phyloP scores from a whole-genome alignment of 2,888 invertebrate species.

The Cyrtodaria siliqua region DNA sequence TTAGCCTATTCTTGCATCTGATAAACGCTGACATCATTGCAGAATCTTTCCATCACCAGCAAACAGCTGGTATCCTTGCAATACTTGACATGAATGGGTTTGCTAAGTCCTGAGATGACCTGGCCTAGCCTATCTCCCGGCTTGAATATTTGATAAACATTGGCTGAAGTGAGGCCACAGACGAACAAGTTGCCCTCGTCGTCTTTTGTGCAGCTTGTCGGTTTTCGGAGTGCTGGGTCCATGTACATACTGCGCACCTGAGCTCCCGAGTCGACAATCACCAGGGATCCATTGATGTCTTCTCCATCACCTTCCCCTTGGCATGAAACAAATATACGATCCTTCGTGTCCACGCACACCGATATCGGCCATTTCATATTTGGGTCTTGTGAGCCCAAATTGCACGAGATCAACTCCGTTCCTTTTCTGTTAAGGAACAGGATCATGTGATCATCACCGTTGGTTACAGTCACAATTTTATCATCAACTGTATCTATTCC shows the following conservation, averaged over 20 bases:
- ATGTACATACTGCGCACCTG: constrained; percentile 62
- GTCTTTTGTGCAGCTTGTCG: constrained; percentile 57
- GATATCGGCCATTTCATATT: constrained; percentile 67
- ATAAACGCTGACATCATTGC: constrained; percentile 55
- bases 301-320: constrained; percentile 58
- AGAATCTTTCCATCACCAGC: constrained; percentile 58
- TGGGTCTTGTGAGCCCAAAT: constrained; percentile 58
- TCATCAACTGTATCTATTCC: constrained; percentile 54
- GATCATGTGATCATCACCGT: constrained; percentile 62
- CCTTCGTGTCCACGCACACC: constrained; percentile 58
- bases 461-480: constrained; percentile 61
- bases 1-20: constrained; percentile 57
- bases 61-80: constrained; percentile 41
- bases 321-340: constrained; percentile 57
- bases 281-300: constrained; percentile 55
- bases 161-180: constrained; percentile 60
- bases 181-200: constrained; percentile 55
- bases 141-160: constrained; percentile 49
- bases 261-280: constrained; percentile 50
- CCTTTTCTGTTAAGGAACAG: constrained; percentile 58
- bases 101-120: constrained; percentile 56
- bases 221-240: constrained; percentile 56
- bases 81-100: constrained; percentile 57
- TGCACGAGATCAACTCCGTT: constrained; percentile 53
- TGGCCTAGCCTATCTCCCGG: constrained; percentile 49